These are phyloP conservation scores for Agriopis marginaria DNA, from an alignment of 2,888 invertebrate genomes.

Conservation along the genomic window DNA sequence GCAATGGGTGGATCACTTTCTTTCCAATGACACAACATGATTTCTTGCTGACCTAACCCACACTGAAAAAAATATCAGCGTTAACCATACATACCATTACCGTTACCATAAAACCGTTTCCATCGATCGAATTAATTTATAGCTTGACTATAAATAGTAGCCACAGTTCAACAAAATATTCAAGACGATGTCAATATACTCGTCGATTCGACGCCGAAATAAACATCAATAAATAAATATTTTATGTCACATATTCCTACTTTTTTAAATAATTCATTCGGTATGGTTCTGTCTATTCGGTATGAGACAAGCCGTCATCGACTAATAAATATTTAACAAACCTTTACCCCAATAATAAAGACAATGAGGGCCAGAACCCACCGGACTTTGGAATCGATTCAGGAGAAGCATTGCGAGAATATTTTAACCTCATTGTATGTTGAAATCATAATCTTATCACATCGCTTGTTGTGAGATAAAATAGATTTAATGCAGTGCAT, in stretches of 20 bases:
- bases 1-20: too few species aligned
- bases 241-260: constrained; percentile 49
- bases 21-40: too few species aligned
- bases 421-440: neutral
- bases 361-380: constrained; percentile 54
- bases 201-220: constrained; percentile 38
- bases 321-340: constrained; percentile 55
- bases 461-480: neutral
- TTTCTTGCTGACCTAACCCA: too few species aligned
- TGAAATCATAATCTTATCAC: neutral
- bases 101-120: neutral
- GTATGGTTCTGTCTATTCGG: constrained; percentile 50
- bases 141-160: constrained; percentile 3
- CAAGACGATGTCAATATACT: constrained; percentile 18
- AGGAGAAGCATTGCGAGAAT: neutral
- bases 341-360: constrained; percentile 60
- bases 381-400: constrained; percentile 6
- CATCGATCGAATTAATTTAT: neutral
- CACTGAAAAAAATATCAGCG: too few species aligned
- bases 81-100: too few species aligned
- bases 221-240: constrained; percentile 55
- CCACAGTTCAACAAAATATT: constrained; percentile 13
- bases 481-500: neutral
- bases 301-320: constrained; percentile 53
- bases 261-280: constrained; percentile 57